Conservation (phyloP, 2,113 vertebrate genomes). For the Corynorhinus townsendii region DNA sequence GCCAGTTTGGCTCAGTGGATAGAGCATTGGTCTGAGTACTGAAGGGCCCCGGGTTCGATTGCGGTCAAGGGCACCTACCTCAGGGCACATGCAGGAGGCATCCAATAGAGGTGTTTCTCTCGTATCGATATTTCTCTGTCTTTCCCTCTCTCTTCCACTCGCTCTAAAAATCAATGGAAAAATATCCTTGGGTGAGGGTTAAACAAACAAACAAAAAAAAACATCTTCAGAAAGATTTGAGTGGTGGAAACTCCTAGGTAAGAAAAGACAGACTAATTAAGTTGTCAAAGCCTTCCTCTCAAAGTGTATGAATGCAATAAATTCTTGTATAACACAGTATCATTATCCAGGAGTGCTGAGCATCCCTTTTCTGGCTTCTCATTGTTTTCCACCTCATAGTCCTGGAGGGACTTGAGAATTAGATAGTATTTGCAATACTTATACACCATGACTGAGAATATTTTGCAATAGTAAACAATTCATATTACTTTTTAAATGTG, state of each 20-base stretch:
- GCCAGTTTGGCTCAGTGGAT: too few species aligned
- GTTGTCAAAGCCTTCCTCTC: conserved; percentile 35
- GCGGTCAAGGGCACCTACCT: neutral
- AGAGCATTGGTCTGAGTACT: neutral
- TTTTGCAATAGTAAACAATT: neutral
- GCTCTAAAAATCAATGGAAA: neutral
- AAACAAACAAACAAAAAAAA: neutral
- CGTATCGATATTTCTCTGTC: neutral
- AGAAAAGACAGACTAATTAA: conserved; percentile 45
- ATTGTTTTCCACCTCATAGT: neutral
- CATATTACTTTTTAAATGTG: neutral
- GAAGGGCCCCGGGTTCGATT: neutral
- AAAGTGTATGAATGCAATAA: neutral
- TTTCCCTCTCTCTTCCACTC: neutral
- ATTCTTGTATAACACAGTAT: neutral
- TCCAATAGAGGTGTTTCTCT: neutral
- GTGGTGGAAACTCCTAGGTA: neutral
- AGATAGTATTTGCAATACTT: neutral
- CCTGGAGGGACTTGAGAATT: neutral
- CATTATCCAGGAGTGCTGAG: neutral
- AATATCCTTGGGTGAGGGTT: neutral
- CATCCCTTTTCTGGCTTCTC: neutral
- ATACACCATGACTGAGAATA: neutral
- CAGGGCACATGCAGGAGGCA: neutral
- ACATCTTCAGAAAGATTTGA: neutral